Base-by-base conservation (phyloP, 1,140 invertebrate species). In the Bradynema listronoti region DNA sequence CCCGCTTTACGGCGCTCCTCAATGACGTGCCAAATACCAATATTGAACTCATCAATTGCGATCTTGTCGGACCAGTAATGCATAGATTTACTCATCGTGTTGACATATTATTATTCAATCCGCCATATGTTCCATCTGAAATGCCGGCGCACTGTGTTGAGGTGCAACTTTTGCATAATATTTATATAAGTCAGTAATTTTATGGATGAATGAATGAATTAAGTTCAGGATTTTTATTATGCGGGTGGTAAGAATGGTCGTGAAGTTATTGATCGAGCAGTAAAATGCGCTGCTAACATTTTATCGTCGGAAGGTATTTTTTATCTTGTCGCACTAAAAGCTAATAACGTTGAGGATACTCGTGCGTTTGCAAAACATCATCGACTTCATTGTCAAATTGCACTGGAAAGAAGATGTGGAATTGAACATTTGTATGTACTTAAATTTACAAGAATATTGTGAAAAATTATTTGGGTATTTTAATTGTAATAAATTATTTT, bases 21-120 rank as follows among this genome's bases (percentile, higher is more conserved):
- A 93, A 80, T 58, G 29, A 32, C 57, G 9, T 57, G 52, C 32
- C 27, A 29, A 34, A 19, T 24, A 14, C 46, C 19, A 24, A 41
- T n/a, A 27, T 69, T 9, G 41, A 66, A n/a, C 24, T 49, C 14
- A 33, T 65, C 36, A 16, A 56, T 19, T 65, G 63, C 66, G 34
- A 66, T 53, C 32, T 69, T 16, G 24, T 69, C 22, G 25, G 29
- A 34, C 30, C 55, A 14, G 27, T 60, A 25, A 14, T 25, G 4
- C 1, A n/a, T 1, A 41, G 50, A 22, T 39, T 71, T 34, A 16
- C 11, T 14, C 27, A 60, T 27, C 30, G 68, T 51, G 77, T 85
- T 74, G 93, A 98, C 83, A 56, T 97, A 22, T 80, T 98, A 50
- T 70, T 98, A 49, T 98, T 95, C 71, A 98, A 98, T 84, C 93